Evolutionary conservation across 2,113 vertebrate species (phyloP).

Genomic region (Bothrops jararaca): DNA sequence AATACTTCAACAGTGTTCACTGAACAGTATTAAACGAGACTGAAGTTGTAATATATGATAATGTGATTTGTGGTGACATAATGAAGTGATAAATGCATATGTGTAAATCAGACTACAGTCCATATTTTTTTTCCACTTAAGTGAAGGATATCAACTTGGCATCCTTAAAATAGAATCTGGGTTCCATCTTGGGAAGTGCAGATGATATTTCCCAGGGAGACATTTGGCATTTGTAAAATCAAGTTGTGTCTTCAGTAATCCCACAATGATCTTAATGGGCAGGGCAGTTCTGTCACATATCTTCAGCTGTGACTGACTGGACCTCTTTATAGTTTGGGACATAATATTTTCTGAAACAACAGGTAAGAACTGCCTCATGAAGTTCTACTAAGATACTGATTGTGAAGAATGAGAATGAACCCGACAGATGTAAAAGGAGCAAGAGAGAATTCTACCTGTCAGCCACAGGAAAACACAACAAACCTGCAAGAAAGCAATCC

Average conservation of each 20-base stretch:
- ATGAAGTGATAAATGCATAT: neutral
- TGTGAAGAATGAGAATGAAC: neutral
- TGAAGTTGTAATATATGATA: neutral
- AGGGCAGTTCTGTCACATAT: slow-evolving; percentile 20
- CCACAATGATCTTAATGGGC: no score
- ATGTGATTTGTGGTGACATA: neutral
- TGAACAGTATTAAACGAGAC: neutral
- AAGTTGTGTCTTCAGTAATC: slow-evolving; percentile 16
- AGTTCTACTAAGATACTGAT: neutral
- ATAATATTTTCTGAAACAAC: neutral
- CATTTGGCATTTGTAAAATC: neutral
- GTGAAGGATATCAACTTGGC: neutral
- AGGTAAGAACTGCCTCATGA: neutral
- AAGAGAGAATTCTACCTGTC: neutral
- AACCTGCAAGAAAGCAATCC: neutral
- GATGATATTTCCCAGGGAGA: slow-evolving; percentile 4
- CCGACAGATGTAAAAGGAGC: neutral
- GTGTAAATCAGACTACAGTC: no score
- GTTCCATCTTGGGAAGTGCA: neutral
- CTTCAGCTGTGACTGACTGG: neutral
- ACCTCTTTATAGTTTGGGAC: neutral
- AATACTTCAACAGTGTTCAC: neutral
- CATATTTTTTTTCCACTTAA: neutral
- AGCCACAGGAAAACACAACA: neutral
- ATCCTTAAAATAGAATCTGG: slow-evolving; percentile 20